A percentile compares a stretch with the other conserved stretches of the same genome.
These are phyloP conservation scores for Heterodera carotae DNA, from an alignment of 1,140 invertebrate species.

Conservation along the genomic window DNA sequence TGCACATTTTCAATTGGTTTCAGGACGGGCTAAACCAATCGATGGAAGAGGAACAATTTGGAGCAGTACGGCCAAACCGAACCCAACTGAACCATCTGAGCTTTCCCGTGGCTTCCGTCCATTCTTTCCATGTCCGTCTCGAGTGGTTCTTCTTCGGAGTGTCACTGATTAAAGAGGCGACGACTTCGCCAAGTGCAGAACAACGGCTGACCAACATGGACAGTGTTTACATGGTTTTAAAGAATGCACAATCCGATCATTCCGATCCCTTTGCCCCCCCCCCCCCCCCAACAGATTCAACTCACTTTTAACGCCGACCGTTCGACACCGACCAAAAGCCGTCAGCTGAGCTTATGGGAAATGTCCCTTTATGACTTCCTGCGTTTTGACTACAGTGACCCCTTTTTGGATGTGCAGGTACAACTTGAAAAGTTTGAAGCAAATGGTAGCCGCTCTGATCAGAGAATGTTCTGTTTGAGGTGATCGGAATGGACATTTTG, in stretches of 20 bases:
- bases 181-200: not conserved
- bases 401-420: slow-evolving; percentile 43
- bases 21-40: slow-evolving; percentile 37
- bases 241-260: not conserved
- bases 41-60: not conserved
- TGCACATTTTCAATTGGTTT: not conserved
- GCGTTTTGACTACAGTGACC: slow-evolving; percentile 48
- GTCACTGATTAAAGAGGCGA: slow-evolving; percentile 23
- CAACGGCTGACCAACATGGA: slow-evolving; percentile 58
- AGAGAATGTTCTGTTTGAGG: slow-evolving; percentile 22
- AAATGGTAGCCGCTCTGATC: not conserved
- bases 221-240: slow-evolving; percentile 43
- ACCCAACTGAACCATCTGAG: slow-evolving; percentile 33
- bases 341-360: slow-evolving; percentile 52
- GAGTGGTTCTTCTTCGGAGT: slow-evolving; percentile 56
- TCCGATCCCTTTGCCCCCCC: slow-evolving; percentile 14
- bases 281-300: slow-evolving; percentile 34
- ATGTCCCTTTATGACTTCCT: slow-evolving; percentile 48
- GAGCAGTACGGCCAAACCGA: not conserved
- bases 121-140: slow-evolving; percentile 51
- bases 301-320: slow-evolving; percentile 59
- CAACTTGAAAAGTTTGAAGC: not conserved
- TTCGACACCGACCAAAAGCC: slow-evolving; percentile 24
- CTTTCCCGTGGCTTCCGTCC: slow-evolving; percentile 51
- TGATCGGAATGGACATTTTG: slow-evolving; percentile 57